Evolutionary conservation across 2,797 vertebrate species (phyloP).

Genomic region (Fistularia commersonii): DNA sequence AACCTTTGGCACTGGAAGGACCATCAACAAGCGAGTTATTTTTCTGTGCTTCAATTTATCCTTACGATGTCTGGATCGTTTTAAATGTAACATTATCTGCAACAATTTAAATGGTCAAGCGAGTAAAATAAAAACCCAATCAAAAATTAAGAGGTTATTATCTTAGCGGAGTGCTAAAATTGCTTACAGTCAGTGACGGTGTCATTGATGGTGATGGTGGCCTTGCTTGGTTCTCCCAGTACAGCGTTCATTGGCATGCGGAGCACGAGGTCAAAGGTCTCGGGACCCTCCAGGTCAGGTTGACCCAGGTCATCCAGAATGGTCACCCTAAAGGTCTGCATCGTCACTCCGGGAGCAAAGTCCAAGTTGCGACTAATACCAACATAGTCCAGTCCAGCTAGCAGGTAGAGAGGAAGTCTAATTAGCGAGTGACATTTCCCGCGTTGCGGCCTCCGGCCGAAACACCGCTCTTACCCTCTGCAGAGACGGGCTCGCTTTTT

Average conservation of each 20-base stretch:
- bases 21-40: not conserved
- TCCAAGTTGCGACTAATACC: conserved; percentile 83
- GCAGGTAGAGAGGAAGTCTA: conserved; percentile 6
- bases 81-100: too few species aligned
- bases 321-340: conserved; percentile 82
- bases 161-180: too few species aligned
- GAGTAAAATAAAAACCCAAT: too few species aligned
- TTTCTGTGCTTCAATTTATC: too few species aligned
- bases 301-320: conserved; percentile 84
- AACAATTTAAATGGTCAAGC: too few species aligned
- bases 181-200: conserved; percentile 76
- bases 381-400: conserved; percentile 85
- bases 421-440: not conserved
- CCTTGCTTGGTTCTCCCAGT: conserved; percentile 83
- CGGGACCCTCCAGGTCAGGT: conserved; percentile 80
- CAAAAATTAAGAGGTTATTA: too few species aligned
- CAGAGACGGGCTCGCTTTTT: conserved; percentile 80
- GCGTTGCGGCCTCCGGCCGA: not conserved
- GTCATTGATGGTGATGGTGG: conserved; percentile 82
- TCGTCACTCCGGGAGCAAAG: conserved; percentile 81
- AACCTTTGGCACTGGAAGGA: conserved; percentile 76
- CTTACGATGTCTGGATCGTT: too few species aligned
- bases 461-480: conserved; percentile 73
- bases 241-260: conserved; percentile 81
- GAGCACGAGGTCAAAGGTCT: conserved; percentile 84